Evolutionary conservation across 2,888 invertebrate genomes (phyloP).

Genomic region (Euplexia lucipara): DNA sequence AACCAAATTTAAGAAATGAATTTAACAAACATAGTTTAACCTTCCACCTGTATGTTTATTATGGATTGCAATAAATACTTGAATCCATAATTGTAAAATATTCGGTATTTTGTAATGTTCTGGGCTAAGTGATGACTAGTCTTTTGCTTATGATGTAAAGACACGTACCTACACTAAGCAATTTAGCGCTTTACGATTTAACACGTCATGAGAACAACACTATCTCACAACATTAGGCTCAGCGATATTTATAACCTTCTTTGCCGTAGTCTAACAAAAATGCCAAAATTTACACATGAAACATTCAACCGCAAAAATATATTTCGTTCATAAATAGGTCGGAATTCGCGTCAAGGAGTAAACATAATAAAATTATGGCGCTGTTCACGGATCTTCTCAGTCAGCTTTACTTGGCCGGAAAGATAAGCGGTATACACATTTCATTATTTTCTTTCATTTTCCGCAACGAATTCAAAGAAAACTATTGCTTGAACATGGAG

Average conservation of each 20-base stretch:
- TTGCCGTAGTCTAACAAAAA: slow-evolving; percentile 3
- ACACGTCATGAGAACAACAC: background rate
- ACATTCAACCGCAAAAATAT: slow-evolving; percentile 38
- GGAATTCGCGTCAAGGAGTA: slow-evolving; percentile 49
- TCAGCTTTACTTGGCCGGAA: slow-evolving; percentile 61
- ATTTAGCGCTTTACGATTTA: background rate
- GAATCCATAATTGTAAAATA: too few relatives aligned
- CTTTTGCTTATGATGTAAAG: too few relatives aligned
- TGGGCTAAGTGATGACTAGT: too few relatives aligned
- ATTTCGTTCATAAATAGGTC: slow-evolving; percentile 35
- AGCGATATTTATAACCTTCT: background rate
- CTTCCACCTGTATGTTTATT: too few relatives aligned
- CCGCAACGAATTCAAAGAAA: slow-evolving; percentile 14
- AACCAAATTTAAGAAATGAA: too few relatives aligned
- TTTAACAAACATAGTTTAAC: too few relatives aligned
- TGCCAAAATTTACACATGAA: slow-evolving; percentile 26
- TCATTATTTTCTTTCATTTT: slow-evolving; percentile 48
- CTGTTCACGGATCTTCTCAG: slow-evolving; percentile 46
- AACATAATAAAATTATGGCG: slow-evolving; percentile 58
- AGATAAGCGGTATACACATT: slow-evolving; percentile 51
- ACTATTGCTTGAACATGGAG: slow-evolving; percentile 11
- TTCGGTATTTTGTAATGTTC: too few relatives aligned
- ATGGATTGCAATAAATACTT: too few relatives aligned
- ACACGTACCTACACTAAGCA: background rate
- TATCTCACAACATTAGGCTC: background rate